Conservation (phyloP, 2,888 invertebrate genomes). For the Apodemia mormo region DNA sequence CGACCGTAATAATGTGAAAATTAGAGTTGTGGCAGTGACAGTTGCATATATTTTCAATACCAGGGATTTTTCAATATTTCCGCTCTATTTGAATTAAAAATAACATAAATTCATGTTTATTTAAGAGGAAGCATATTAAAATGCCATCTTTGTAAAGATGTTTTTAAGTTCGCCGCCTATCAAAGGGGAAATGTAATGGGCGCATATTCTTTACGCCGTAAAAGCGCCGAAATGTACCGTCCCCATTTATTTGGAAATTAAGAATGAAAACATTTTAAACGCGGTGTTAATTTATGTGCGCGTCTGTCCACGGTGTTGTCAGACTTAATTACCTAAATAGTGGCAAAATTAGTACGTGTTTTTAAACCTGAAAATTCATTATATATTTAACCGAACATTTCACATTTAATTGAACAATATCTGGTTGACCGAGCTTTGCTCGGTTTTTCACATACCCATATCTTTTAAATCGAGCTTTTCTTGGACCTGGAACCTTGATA, state of each 20-base stretch:
- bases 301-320: constrained; percentile 62
- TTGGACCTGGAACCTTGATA: too few relatives aligned
- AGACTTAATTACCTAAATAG: constrained; percentile 35
- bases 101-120: constrained; percentile 29
- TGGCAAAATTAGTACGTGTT: background rate
- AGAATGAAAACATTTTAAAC: constrained; percentile 76
- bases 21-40: too few relatives aligned
- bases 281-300: constrained; percentile 61
- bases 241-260: constrained; percentile 74
- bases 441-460: too few relatives aligned
- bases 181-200: constrained; percentile 50
- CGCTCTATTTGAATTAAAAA: background rate
- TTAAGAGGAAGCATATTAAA: constrained; percentile 3
- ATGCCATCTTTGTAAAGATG: constrained; percentile 15
- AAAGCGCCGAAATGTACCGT: constrained; percentile 66
- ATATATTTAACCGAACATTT: too few relatives aligned
- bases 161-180: constrained; percentile 23
- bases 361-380: too few relatives aligned
- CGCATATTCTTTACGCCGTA: constrained; percentile 64
- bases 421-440: too few relatives aligned
- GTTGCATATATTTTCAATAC: too few relatives aligned
- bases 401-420: too few relatives aligned
- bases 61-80: background rate
- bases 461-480: too few relatives aligned
- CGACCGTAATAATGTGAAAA: too few relatives aligned